Evolutionary conservation across 2,888 invertebrate genomes (phyloP).

Genomic region (Sinohyriopsis cumingii): DNA sequence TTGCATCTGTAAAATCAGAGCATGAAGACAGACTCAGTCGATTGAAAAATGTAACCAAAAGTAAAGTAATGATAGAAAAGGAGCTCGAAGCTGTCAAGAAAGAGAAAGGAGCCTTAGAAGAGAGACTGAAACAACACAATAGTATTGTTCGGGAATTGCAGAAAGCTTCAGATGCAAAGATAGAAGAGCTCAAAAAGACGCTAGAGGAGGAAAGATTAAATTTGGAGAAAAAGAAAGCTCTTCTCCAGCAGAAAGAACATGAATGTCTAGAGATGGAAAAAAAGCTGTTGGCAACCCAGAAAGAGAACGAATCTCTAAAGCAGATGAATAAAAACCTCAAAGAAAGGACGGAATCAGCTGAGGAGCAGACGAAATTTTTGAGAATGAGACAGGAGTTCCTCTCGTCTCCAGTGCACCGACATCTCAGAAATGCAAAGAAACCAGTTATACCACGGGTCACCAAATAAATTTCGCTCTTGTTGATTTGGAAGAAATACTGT

Average conservation of each 20-base stretch:
- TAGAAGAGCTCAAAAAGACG: constrained; percentile 4
- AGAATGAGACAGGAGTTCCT: too few species aligned
- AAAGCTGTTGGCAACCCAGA: constrained; percentile 25
- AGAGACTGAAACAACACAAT: constrained; percentile 24
- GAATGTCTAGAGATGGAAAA: constrained; percentile 29
- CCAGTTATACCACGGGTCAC: too few species aligned
- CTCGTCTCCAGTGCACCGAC: too few species aligned
- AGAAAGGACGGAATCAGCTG: constrained; percentile 7
- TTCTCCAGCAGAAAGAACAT: constrained; percentile 25
- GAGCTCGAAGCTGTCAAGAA: constrained; percentile 13
- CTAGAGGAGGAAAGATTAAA: constrained; percentile 6
- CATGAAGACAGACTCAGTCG: constrained; percentile 36
- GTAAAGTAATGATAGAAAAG: constrained; percentile 8
- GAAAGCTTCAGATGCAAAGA: constrained; percentile 30
- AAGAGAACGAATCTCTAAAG: constrained; percentile 32
- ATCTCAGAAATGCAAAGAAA: too few species aligned
- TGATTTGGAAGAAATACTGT: too few species aligned
- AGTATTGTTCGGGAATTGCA: constrained; percentile 31
- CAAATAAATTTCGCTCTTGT: too few species aligned
- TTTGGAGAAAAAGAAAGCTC: constrained; percentile 24
- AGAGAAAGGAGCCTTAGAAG: constrained; percentile 31
- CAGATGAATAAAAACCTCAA: constrained; percentile 23
- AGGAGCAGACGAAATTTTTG: too few species aligned
- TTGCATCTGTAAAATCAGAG: constrained; percentile 34
- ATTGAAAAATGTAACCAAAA: constrained; percentile 19